phyloP scores from a whole-genome alignment of 2,888 invertebrate species.

The Hypercompe scribonia region DNA sequence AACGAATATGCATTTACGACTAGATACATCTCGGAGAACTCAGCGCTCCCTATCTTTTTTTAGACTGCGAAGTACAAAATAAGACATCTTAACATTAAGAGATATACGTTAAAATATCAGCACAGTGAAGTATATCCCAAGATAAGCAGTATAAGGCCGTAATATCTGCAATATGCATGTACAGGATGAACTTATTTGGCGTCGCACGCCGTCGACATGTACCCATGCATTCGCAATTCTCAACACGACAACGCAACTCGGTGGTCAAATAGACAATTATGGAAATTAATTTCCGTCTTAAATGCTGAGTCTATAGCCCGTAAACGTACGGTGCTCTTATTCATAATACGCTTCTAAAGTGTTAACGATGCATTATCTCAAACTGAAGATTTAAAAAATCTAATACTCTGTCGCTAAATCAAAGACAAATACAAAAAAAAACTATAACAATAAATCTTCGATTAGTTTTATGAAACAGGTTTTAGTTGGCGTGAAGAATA shows the following conservation, averaged over 20 bases:
- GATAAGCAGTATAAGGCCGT: conserved; percentile 48
- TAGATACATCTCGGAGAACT: conserved; percentile 13
- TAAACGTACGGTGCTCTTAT: conserved; percentile 37
- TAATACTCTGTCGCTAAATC: conserved; percentile 12
- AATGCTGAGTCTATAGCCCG: conserved; percentile 46
- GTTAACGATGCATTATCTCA: conserved; percentile 39
- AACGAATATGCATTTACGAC: neutral
- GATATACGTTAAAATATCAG: conserved; percentile 42
- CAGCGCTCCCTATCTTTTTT: conserved; percentile 23
- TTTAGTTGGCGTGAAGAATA: conserved; percentile 32
- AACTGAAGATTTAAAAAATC: conserved; percentile 28
- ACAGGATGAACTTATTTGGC: conserved; percentile 52
- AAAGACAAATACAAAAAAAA: conserved; percentile 38
- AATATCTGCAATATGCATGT: conserved; percentile 46
- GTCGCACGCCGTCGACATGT: conserved; percentile 39
- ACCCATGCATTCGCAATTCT: conserved; percentile 48
- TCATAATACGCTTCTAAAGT: conserved; percentile 40
- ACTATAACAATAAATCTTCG: conserved; percentile 42
- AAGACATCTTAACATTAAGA: conserved; percentile 42
- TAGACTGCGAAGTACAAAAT: conserved; percentile 32
- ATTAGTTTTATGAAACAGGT: conserved; percentile 43
- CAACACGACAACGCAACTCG: conserved; percentile 46
- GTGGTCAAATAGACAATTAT: conserved; percentile 54
- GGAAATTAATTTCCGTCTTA: conserved; percentile 60
- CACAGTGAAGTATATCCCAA: conserved; percentile 36